These are phyloP conservation scores for Paraescarpia echinospica DNA, from an alignment of 1,140 invertebrate species.

Conservation along the genomic window DNA sequence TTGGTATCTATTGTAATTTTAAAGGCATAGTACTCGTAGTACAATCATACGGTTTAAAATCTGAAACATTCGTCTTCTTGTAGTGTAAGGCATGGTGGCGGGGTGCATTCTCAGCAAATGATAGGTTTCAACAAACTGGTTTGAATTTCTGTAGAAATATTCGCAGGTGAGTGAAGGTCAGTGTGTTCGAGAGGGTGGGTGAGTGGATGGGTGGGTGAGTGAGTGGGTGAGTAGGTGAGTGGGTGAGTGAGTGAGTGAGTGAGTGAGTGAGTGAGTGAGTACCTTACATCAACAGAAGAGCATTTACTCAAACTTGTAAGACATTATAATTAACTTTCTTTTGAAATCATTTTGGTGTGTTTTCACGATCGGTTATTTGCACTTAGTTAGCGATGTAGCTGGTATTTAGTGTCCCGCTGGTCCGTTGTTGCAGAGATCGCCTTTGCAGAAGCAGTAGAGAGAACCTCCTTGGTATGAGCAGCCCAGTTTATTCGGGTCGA, in stretches of 20 bases:
- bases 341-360: background rate
- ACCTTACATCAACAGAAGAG: background rate
- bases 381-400: background rate
- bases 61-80: no score
- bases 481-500: constrained; percentile 22
- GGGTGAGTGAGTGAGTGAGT: constrained; percentile 16
- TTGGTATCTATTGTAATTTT: background rate
- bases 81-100: no score
- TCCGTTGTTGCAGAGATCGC: constrained; percentile 23
- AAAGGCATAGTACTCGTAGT: background rate
- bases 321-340: background rate
- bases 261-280: constrained; percentile 2
- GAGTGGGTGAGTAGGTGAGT: constrained; percentile 14
- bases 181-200: no score
- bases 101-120: no score
- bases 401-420: constrained; percentile 13
- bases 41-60: no score
- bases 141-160: no score
- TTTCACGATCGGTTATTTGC: background rate
- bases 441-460: constrained; percentile 28
- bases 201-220: constrained; percentile 9
- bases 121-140: no score
- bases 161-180: background rate
- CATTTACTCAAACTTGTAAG: background rate
- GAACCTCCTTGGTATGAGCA: constrained; percentile 25